Conservation (phyloP, 2,888 invertebrate species). For the Eilema griseolum region DNA sequence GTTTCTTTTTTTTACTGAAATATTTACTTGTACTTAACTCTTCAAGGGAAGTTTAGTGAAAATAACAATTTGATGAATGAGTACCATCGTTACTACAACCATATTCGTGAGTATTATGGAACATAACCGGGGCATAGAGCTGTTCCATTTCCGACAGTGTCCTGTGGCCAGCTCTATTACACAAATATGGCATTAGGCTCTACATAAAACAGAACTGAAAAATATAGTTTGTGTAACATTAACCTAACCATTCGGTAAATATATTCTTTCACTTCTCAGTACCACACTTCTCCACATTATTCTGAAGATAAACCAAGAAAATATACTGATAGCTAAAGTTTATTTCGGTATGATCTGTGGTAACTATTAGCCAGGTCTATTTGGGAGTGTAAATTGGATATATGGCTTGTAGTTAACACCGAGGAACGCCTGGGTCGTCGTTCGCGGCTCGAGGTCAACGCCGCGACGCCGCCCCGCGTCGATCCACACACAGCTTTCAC, state of each 20-base stretch:
- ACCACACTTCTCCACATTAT: neutral
- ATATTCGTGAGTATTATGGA: no score
- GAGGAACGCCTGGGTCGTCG: slow-evolving; percentile 74
- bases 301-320: neutral
- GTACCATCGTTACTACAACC: no score
- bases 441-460: slow-evolving; percentile 79
- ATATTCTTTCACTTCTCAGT: neutral
- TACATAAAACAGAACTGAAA: no score
- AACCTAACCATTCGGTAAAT: no score
- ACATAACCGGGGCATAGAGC: no score
- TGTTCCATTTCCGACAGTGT: no score
- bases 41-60: no score
- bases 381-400: slow-evolving; percentile 52
- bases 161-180: no score
- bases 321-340: neutral
- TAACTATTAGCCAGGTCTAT: slow-evolving; percentile 33
- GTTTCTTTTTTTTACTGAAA: neutral
- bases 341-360: neutral
- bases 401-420: slow-evolving; percentile 54
- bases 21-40: neutral
- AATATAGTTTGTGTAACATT: no score
- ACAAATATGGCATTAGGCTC: no score
- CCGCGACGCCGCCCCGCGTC: slow-evolving; percentile 62
- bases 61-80: neutral
- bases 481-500: slow-evolving; percentile 64